These are phyloP conservation scores for Borostomias antarcticus DNA, from an alignment of 2,797 vertebrate species.

Conservation along the genomic window DNA sequence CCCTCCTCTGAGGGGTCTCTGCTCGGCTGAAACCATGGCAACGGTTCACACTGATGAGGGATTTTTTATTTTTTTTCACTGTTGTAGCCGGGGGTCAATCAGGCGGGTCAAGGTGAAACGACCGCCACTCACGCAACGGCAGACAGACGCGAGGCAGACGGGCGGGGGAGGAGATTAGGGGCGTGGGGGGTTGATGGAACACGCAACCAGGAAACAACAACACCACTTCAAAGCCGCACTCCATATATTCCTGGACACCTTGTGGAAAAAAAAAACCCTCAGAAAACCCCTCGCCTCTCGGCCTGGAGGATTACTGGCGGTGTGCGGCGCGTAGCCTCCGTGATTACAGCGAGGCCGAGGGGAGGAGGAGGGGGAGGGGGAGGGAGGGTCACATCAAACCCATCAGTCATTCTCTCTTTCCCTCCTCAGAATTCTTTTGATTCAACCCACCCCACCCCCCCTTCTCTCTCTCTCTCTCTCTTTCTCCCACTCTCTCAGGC, in stretches of 20 bases:
- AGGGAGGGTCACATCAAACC: slow-evolving; percentile 54
- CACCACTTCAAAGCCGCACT: slow-evolving; percentile 18
- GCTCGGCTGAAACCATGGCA: slow-evolving; percentile 62
- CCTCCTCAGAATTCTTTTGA: slow-evolving; percentile 20
- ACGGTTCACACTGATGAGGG: slow-evolving; percentile 63
- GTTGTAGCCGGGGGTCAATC: slow-evolving; percentile 57
- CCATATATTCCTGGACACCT: slow-evolving; percentile 25
- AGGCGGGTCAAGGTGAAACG: slow-evolving; percentile 66
- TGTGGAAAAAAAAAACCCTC: slow-evolving; percentile 29
- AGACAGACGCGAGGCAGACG: not conserved
- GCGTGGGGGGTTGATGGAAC: too few relatives aligned
- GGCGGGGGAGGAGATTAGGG: not conserved
- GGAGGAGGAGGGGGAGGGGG: slow-evolving; percentile 22
- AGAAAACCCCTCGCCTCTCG: slow-evolving; percentile 29
- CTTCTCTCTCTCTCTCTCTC: not conserved
- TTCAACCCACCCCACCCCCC: not conserved
- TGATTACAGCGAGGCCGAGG: slow-evolving; percentile 54
- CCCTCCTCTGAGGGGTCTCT: slow-evolving; percentile 48
- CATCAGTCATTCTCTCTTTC: slow-evolving; percentile 70
- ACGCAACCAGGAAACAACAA: slow-evolving; percentile 22
- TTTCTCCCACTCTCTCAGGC: not conserved
- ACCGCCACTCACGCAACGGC: slow-evolving; percentile 50
- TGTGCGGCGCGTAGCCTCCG: slow-evolving; percentile 56
- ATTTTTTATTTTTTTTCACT: slow-evolving; percentile 37
- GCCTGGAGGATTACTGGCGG: slow-evolving; percentile 54